Conservation (phyloP, 2,888 invertebrate species). For the Melanotus villosus region DNA sequence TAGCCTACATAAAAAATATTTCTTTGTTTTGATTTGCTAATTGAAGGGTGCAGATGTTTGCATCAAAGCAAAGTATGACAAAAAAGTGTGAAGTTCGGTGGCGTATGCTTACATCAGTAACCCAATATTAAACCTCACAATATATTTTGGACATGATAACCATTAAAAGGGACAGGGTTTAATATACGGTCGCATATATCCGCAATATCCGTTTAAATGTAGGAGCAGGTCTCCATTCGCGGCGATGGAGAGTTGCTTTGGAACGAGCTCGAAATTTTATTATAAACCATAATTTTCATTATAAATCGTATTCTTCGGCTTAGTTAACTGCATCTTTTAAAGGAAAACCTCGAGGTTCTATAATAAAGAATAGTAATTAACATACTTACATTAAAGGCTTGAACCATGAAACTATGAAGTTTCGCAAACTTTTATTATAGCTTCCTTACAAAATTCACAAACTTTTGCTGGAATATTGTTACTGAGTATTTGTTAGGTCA, state of each 20-base stretch:
- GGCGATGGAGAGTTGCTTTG: conserved; percentile 12
- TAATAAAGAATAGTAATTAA: too few relatives aligned
- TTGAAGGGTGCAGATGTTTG: background rate
- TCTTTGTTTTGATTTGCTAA: background rate
- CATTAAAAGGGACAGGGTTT: conserved; percentile 29
- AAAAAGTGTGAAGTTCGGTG: conserved; percentile 2
- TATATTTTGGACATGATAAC: conserved; percentile 32
- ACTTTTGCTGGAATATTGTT: too few relatives aligned
- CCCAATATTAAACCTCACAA: conserved; percentile 22
- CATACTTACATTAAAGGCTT: too few relatives aligned
- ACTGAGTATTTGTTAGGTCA: too few relatives aligned
- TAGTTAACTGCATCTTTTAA: too few relatives aligned
- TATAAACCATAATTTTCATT: background rate
- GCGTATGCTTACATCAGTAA: conserved; percentile 19
- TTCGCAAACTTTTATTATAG: too few relatives aligned
- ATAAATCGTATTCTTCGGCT: too few relatives aligned
- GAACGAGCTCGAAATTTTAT: conserved; percentile 17
- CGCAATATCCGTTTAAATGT: conserved; percentile 31
- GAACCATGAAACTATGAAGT: too few relatives aligned
- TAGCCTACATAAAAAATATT: too few relatives aligned
- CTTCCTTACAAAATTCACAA: too few relatives aligned
- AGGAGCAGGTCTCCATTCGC: conserved; percentile 7
- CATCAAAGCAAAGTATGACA: background rate
- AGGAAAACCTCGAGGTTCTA: too few relatives aligned
- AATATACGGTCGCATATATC: conserved; percentile 28